A percentile compares a stretch with the other conserved stretches of the same genome.
phyloP scores from a whole-genome alignment of 2,888 invertebrate species.

The Colostygia pectinataria region DNA sequence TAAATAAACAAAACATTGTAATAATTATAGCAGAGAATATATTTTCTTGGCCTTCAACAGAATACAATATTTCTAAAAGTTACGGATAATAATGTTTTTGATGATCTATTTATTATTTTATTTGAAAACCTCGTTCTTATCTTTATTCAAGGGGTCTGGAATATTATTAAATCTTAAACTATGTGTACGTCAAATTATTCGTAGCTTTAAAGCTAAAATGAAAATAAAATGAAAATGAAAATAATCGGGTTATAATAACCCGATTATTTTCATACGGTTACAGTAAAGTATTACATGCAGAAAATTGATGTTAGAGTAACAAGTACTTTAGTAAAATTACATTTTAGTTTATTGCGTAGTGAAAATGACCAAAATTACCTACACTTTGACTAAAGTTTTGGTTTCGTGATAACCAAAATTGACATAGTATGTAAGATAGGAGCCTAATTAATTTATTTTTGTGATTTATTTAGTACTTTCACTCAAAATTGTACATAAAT shows the following conservation, averaged over 20 bases:
- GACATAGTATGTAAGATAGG: constrained; percentile 64
- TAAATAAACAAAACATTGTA: constrained; percentile 76
- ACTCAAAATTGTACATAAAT: constrained; percentile 76
- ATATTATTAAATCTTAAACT: too few relatives aligned
- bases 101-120: constrained; percentile 25
- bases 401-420: constrained; percentile 71
- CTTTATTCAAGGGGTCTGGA: too few relatives aligned
- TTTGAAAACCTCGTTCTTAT: constrained; percentile 10
- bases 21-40: constrained; percentile 70
- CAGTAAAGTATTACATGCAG: constrained; percentile 47
- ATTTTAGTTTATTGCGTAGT: constrained; percentile 55
- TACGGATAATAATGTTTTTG: constrained; percentile 47
- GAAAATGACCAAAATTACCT: constrained; percentile 60
- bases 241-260: too few relatives aligned
- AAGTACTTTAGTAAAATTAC: constrained; percentile 55
- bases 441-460: constrained; percentile 74
- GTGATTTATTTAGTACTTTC: constrained; percentile 76
- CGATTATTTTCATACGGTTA: constrained; percentile 36
- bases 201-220: too few relatives aligned
- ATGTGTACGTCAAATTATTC: too few relatives aligned
- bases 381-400: constrained; percentile 55
- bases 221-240: too few relatives aligned
- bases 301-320: constrained; percentile 62
- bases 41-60: constrained; percentile 74
- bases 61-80: constrained; percentile 56